Percentiles rank a stretch among this genome's conserved stretches.
phyloP scores from a whole-genome alignment of 2,888 invertebrate genomes.

The Cheilosia pagana region DNA sequence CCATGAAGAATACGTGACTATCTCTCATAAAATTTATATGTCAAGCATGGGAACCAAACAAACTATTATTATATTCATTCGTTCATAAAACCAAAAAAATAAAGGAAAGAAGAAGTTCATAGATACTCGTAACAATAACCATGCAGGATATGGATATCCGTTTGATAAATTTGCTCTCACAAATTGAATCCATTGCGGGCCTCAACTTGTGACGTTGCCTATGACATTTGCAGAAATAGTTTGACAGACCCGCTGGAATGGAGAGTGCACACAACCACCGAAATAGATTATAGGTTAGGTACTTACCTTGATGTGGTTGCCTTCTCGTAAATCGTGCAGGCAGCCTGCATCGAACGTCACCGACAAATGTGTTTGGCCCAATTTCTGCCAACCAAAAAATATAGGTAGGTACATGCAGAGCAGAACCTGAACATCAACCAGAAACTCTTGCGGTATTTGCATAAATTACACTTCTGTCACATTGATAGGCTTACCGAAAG shows the following conservation, averaged over 20 bases:
- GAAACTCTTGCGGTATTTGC: constrained; percentile 49
- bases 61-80: constrained; percentile 23
- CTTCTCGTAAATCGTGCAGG: constrained; percentile 51
- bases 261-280: background rate
- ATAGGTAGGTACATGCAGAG: background rate
- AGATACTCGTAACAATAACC: constrained; percentile 17
- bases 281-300: constrained; percentile 6
- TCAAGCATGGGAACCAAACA: constrained; percentile 22
- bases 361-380: constrained; percentile 21
- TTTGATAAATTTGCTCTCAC: constrained; percentile 51
- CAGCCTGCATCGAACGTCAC: constrained; percentile 43
- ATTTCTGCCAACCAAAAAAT: constrained; percentile 18
- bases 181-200: constrained; percentile 46
- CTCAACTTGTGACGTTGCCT: background rate
- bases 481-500: background rate
- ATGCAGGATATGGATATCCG: constrained; percentile 62
- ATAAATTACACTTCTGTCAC: constrained; percentile 70
- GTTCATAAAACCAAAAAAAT: background rate
- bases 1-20: constrained; percentile 64
- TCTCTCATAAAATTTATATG: constrained; percentile 61
- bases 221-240: background rate
- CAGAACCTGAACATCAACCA: constrained; percentile 6
- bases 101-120: background rate
- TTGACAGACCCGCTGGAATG: background rate
- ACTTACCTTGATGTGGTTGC: constrained; percentile 35